Evolutionary conservation across 30 jellyfish, hydroid and myxozoan species (phyloP).

Genomic region (Chrysaora quinquecirrha): DNA sequence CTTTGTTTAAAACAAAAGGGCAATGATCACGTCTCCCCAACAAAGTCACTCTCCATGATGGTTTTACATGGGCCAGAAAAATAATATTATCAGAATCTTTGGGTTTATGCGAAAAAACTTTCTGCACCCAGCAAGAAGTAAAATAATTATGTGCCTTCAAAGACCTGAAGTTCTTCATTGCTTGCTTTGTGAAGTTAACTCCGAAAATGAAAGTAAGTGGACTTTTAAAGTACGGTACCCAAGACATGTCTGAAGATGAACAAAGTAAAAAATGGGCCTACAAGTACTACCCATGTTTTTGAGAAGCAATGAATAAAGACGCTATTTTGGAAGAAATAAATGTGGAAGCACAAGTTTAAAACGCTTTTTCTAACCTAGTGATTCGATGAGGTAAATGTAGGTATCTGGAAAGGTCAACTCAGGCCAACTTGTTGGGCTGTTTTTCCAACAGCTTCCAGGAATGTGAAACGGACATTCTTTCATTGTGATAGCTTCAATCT

Average conservation of each 20-base stretch:
- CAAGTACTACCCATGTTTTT: neutral
- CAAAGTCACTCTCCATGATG: conserved; percentile 1
- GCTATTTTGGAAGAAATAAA: neutral
- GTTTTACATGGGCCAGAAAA: conserved; percentile 1
- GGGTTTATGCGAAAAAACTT: neutral
- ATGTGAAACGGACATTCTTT: conserved; percentile 7
- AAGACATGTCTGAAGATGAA: neutral
- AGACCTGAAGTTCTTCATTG: conserved; percentile 5
- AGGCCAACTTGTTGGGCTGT: conserved; percentile 14
- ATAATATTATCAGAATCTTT: neutral
- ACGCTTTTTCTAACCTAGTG: conserved; percentile 10
- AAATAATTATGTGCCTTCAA: neutral
- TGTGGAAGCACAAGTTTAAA: neutral
- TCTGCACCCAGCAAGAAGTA: neutral
- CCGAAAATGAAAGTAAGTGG: neutral
- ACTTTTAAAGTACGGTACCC: neutral
- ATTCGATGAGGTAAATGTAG: conserved; percentile 9
- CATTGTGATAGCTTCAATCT: conserved; percentile 7
- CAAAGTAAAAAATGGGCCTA: conserved; percentile 2
- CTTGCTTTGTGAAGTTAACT: conserved; percentile 12
- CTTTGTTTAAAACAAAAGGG: too few species aligned
- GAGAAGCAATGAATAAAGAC: neutral
- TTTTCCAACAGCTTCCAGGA: conserved; percentile 17
- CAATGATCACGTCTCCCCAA: too few species aligned
- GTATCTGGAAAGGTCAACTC: conserved; percentile 9